Base-by-base conservation (phyloP, 2,797 vertebrate genomes). In the Perodicticus potto region DNA sequence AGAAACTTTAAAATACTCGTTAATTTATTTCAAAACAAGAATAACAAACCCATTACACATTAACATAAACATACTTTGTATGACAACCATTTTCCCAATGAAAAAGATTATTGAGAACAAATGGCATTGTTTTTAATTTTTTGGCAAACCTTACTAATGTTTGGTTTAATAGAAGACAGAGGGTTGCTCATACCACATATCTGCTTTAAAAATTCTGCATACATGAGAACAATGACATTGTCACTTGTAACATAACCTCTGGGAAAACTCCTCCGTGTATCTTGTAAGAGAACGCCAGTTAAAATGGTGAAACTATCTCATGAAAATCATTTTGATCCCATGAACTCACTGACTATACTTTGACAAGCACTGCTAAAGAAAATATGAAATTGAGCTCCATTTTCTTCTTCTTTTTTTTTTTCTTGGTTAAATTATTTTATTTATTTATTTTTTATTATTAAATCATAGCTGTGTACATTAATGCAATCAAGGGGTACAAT, bases 171-270 rank as follows among this genome's bases (percentile, higher is more conserved):
- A 76, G 55, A 19, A 67, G 67, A 73, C 7, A 84, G 43, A 85
- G 49, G 59, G 19, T 9, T 2, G 25, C 49, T 89, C 23, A 0
- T 5, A 3, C 22, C 59, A 11, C 19, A 0, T 4, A 3, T 25
- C 59, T 14, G 23, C 22, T n/a, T 45, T 43, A 1, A 59, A 32
- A 10, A 17, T 10, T 32, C 73, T 25, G 32, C n/a, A 2, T 59
- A 61, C 25, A 19, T 32, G 34, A 20, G 11, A 49, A 34, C 16
- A 27, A 49, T 25, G 34, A 82, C 17, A 10, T 34, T 40, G 29
- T 67, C n/a, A 65, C 27, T 1, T 0, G 9, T 17, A n/a, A n/a
- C 0, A 0, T 5, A 5, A 37, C 14, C 65, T 73, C 12, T 17
- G 32, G 92, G 43, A 93, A 86, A 86, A 67, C 29, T 0, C 4